These are phyloP conservation scores for Parazoanthus swiftii DNA, from an alignment of 92 coral and sea anemone genomes.

Conservation along the genomic window DNA sequence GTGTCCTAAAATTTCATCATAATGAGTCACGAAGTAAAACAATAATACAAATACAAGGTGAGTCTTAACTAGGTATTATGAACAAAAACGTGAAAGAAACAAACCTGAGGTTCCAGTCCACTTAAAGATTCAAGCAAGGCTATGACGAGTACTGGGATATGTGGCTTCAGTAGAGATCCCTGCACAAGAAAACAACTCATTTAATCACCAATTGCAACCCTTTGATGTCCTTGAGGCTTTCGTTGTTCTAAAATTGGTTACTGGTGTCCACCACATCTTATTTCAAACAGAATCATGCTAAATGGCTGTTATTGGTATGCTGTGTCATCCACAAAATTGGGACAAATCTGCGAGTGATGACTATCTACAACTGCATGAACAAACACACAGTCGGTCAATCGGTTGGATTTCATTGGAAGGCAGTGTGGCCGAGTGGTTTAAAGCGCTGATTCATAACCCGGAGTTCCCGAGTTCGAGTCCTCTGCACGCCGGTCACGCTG, in stretches of 20 bases:
- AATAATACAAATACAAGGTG: neutral
- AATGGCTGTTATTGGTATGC: neutral
- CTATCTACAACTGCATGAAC: neutral
- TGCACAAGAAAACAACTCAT: neutral
- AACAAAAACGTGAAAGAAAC: neutral
- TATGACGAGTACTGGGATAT: constrained; percentile 84
- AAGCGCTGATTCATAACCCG: too few species aligned
- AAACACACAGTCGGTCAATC: neutral
- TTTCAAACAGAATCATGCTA: neutral
- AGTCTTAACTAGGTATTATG: too few species aligned
- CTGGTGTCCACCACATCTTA: too few species aligned
- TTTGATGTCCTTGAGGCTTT: too few species aligned
- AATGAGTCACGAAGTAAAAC: too few species aligned
- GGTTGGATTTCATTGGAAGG: too few species aligned
- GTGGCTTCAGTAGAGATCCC: constrained; percentile 92
- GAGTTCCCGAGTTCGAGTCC: too few species aligned
- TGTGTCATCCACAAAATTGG: neutral
- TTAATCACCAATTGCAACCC: too few species aligned
- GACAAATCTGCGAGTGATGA: neutral
- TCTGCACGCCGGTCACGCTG: too few species aligned
- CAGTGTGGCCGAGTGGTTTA: too few species aligned
- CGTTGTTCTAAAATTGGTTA: too few species aligned
- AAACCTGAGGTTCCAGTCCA: constrained; percentile 86
- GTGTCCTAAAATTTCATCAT: too few species aligned
- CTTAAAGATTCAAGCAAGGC: constrained; percentile 95